Percentiles rank a stretch among this genome's conserved stretches.
phyloP scores from a whole-genome alignment of 1,140 invertebrate genomes.

The Teleogryllus occipitalis region DNA sequence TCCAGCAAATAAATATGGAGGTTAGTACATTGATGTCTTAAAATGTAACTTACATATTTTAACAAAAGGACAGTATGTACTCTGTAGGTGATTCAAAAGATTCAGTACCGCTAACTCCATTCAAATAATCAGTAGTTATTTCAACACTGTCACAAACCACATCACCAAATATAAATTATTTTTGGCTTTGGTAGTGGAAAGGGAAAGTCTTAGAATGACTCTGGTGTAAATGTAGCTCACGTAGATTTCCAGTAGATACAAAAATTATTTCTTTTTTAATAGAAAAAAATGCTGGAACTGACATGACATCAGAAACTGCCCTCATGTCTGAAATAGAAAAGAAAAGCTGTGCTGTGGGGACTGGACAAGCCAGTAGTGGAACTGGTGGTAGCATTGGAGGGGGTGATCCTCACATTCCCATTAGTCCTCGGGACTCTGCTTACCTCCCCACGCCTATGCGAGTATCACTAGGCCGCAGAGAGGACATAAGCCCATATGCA shows the following conservation, averaged over 20 bases:
- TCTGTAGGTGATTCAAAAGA: background rate
- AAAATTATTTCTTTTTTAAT: conserved; percentile 1
- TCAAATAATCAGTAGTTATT: background rate
- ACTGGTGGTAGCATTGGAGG: background rate
- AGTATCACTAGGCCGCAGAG: conserved; percentile 16
- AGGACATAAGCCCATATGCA: conserved; percentile 19
- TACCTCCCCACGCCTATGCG: conserved; percentile 18
- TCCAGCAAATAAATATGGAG: conserved; percentile 17
- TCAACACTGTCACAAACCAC: background rate
- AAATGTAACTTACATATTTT: background rate
- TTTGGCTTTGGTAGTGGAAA: background rate
- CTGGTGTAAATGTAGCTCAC: background rate
- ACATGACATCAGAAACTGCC: conserved; percentile 16
- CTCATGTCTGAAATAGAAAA: conserved; percentile 15
- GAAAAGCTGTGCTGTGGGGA: conserved; percentile 13
- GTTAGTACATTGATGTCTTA: background rate
- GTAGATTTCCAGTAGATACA: background rate
- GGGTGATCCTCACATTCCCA: conserved; percentile 5
- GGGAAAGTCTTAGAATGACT: background rate
- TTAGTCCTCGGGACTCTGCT: conserved; percentile 14
- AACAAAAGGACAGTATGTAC: background rate
- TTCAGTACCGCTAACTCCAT: background rate
- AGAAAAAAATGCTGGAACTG: conserved; percentile 14
- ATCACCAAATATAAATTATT: too few species aligned
- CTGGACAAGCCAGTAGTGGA: background rate